These are phyloP conservation scores for Melinaea menophilus DNA, from an alignment of 2,888 invertebrate genomes.

Conservation along the genomic window DNA sequence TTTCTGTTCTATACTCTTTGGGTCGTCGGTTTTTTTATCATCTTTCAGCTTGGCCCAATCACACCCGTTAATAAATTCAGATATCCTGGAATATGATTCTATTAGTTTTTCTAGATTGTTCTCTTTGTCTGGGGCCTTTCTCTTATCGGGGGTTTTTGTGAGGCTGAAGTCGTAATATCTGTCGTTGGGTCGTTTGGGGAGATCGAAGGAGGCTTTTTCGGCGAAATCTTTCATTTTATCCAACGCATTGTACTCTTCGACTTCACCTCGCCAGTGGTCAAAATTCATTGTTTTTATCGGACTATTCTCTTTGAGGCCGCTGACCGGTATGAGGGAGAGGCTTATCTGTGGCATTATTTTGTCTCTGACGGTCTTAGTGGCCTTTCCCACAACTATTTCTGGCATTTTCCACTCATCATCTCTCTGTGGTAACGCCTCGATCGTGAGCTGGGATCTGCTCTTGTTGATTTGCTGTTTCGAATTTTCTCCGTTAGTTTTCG, in stretches of 20 bases:
- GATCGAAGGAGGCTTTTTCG: conserved; percentile 69
- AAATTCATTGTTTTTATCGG: conserved; percentile 59
- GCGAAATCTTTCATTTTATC: conserved; percentile 76
- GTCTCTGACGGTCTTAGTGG: conserved; percentile 54
- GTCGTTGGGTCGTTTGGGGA: conserved; percentile 60
- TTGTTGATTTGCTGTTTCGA: conserved; percentile 75
- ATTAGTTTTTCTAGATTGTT: conserved; percentile 65
- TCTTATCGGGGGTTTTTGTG: conserved; percentile 48
- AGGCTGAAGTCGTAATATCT: conserved; percentile 56
- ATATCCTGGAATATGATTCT: conserved; percentile 69
- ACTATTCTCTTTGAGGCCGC: conserved; percentile 58
- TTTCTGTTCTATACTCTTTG: conserved; percentile 62
- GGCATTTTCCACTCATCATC: conserved; percentile 64
- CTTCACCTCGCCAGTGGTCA: conserved; percentile 60
- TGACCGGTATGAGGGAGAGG: conserved; percentile 68
- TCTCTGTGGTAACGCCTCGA: conserved; percentile 62
- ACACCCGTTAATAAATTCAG: conserved; percentile 72
- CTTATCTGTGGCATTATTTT: conserved; percentile 70
- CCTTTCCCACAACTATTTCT: conserved; percentile 58
- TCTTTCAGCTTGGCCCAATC: conserved; percentile 65
- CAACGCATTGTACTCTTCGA: conserved; percentile 69
- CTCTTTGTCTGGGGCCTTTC: conserved; percentile 52
- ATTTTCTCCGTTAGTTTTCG: conserved; percentile 48
- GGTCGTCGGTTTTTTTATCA: conserved; percentile 55
- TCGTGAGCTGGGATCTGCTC: conserved; percentile 70